Evolutionary conservation across 2,888 invertebrate species (phyloP).

Genomic region (Trichacis sp.): DNA sequence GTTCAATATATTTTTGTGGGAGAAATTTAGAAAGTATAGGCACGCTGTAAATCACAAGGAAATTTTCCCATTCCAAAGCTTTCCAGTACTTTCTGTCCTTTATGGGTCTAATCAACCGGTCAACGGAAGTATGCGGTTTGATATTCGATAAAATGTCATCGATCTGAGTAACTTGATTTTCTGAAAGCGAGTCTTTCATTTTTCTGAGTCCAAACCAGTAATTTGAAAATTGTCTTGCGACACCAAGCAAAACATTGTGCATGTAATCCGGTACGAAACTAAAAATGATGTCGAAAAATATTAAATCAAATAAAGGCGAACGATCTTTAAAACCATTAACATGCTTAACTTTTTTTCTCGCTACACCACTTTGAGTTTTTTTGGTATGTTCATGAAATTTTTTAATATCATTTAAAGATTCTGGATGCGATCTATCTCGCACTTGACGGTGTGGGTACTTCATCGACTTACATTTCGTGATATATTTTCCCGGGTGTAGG

Average conservation of each 20-base stretch:
- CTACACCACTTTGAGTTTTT: too few relatives aligned
- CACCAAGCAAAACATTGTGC: constrained; percentile 23
- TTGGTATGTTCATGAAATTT: too few relatives aligned
- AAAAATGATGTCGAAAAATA: constrained; percentile 28
- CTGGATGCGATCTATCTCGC: too few relatives aligned
- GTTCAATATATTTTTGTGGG: background rate
- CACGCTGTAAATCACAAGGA: constrained; percentile 21
- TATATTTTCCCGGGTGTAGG: constrained; percentile 9
- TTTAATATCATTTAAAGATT: too few relatives aligned
- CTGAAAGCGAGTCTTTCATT: background rate
- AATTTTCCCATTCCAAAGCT: constrained; percentile 26
- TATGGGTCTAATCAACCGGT: constrained; percentile 20
- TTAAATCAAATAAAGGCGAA: constrained; percentile 15
- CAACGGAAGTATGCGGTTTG: constrained; percentile 14
- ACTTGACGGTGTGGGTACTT: constrained; percentile 13
- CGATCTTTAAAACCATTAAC: constrained; percentile 17
- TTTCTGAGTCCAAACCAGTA: constrained; percentile 22
- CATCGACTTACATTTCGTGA: background rate
- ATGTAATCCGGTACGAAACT: constrained; percentile 36
- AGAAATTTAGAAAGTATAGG: constrained; percentile 17
- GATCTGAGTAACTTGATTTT: constrained; percentile 6
- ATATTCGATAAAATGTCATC: constrained; percentile 5
- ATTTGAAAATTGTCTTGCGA: constrained; percentile 16
- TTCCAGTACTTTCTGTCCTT: constrained; percentile 19
- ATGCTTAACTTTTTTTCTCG: background rate